Evolutionary conservation across 2,797 vertebrate genomes (phyloP).

Genomic region (Synaphobranchus kaupii): DNA sequence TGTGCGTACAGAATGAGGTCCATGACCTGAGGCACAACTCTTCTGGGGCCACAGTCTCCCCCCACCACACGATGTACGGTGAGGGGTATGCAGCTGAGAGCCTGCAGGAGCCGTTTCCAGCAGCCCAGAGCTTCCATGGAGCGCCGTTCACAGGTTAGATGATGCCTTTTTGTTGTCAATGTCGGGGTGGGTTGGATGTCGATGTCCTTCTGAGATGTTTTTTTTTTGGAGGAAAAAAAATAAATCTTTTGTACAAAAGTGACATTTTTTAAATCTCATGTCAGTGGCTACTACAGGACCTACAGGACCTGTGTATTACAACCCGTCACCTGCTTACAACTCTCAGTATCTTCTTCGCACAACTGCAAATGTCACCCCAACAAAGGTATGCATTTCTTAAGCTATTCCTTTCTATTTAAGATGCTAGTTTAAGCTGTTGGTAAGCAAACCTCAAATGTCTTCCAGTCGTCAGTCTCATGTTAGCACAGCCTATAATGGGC

Average conservation of each 20-base stretch:
- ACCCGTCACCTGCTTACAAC: constrained; percentile 91
- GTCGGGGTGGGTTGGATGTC: too few relatives aligned
- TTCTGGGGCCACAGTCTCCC: constrained; percentile 71
- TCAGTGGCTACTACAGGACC: constrained; percentile 86
- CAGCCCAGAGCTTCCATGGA: constrained; percentile 87
- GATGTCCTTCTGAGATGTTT: neutral
- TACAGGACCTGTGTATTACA: constrained; percentile 79
- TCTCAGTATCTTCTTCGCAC: constrained; percentile 93
- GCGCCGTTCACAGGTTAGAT: constrained; percentile 87
- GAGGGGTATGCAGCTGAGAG: constrained; percentile 83
- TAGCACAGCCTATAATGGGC: neutral
- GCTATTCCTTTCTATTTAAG: neutral
- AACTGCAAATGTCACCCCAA: constrained; percentile 90
- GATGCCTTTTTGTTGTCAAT: neutral
- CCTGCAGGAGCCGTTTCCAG: constrained; percentile 82
- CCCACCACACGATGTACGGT: constrained; percentile 81
- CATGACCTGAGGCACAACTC: constrained; percentile 87
- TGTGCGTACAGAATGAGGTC: constrained; percentile 86
- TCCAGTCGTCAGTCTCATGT: neutral
- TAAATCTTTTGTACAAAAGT: neutral
- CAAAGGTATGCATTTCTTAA: constrained; percentile 79
- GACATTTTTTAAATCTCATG: constrained; percentile 38
- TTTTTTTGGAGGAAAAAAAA: neutral
- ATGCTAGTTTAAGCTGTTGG: too few relatives aligned
- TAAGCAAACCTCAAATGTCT: neutral